phyloP scores from a whole-genome alignment of 2,888 invertebrate genomes.

The Scaptodrosophila latifasciaeformis region DNA sequence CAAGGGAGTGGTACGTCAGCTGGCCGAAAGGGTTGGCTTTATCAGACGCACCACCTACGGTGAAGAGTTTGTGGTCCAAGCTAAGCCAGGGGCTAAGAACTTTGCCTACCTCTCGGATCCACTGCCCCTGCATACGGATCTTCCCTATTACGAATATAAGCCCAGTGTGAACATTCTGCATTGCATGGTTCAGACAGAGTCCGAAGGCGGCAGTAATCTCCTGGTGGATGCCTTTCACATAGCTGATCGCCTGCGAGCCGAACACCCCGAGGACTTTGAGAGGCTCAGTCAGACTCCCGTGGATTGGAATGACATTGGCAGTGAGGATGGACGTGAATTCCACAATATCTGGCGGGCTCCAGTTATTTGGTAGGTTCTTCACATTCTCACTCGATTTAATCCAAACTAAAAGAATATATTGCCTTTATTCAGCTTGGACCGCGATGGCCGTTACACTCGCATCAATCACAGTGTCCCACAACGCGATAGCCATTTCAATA shows the following conservation, averaged over 20 bases:
- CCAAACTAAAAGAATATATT: no score
- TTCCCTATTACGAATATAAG: constrained; percentile 85
- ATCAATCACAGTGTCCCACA: constrained; percentile 86
- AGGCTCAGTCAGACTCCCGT: constrained; percentile 79
- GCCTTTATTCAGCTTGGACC: constrained; percentile 69
- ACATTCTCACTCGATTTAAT: no score
- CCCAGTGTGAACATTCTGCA: constrained; percentile 85
- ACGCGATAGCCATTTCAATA: constrained; percentile 81
- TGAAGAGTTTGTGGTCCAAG: constrained; percentile 80
- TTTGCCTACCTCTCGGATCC: constrained; percentile 83
- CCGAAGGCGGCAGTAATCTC: constrained; percentile 81
- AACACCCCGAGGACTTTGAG: constrained; percentile 78
- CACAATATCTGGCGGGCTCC: constrained; percentile 80
- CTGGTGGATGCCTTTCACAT: constrained; percentile 82
- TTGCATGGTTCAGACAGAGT: constrained; percentile 80
- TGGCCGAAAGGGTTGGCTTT: constrained; percentile 82
- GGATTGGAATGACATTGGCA: constrained; percentile 84
- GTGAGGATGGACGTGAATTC: constrained; percentile 79
- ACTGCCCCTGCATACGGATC: constrained; percentile 84
- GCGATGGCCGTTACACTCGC: constrained; percentile 77
- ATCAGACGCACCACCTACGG: constrained; percentile 85
- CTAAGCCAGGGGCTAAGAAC: constrained; percentile 82
- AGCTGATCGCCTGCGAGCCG: constrained; percentile 78
- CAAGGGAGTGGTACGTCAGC: constrained; percentile 77
- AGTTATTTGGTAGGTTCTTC: constrained; percentile 79